A percentile compares a stretch with the other conserved stretches of the same genome.
These are phyloP conservation scores for Acrocyrtus sp. DNA, from an alignment of 2,888 invertebrate genomes.

Conservation along the genomic window DNA sequence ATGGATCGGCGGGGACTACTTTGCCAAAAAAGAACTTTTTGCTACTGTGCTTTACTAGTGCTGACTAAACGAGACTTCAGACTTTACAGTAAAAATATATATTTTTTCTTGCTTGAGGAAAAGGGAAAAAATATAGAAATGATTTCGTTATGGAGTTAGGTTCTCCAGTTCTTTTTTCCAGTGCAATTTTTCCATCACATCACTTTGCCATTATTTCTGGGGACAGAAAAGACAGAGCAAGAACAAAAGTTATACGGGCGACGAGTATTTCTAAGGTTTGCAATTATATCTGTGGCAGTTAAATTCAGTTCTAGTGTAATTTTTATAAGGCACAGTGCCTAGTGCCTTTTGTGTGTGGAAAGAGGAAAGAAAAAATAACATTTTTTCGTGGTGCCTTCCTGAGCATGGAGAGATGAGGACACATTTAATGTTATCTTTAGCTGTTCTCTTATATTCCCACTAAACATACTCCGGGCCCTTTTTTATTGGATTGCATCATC, in stretches of 20 bases:
- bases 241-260: too few species aligned
- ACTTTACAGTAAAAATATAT: neutral
- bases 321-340: too few species aligned
- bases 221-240: neutral
- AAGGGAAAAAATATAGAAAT: too few species aligned
- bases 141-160: too few species aligned
- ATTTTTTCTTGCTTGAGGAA: neutral
- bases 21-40: slow-evolving; percentile 13
- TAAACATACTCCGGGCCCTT: neutral
- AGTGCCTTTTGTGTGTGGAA: neutral
- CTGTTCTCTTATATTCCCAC: neutral
- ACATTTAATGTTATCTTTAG: neutral
- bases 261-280: neutral
- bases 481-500: too few species aligned
- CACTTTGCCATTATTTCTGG: neutral
- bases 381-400: neutral
- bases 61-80: neutral
- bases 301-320: neutral
- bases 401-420: neutral
- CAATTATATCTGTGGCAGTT: neutral
- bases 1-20: slow-evolving; percentile 55
- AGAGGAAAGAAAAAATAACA: neutral
- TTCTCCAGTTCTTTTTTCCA: too few species aligned
- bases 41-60: neutral
- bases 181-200: neutral